These are phyloP conservation scores for Serranus cabrilla DNA, from an alignment of 2,797 vertebrate species.

Conservation along the genomic window DNA sequence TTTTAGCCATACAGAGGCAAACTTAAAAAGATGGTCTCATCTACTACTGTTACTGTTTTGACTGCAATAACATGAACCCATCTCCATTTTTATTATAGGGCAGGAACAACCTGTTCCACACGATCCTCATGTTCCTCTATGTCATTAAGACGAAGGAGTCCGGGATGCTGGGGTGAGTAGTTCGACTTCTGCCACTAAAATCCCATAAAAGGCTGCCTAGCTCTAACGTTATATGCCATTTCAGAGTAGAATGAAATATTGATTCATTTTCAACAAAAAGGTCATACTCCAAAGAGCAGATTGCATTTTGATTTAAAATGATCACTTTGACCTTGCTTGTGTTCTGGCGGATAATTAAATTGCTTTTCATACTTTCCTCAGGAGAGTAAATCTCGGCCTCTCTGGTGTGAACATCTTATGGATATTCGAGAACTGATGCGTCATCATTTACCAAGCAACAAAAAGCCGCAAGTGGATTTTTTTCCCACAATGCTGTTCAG, in stretches of 20 bases:
- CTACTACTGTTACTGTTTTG: neutral
- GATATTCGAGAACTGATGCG: slow-evolving; percentile 92
- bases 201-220: neutral
- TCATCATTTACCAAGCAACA: slow-evolving; percentile 21
- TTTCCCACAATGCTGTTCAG: neutral
- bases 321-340: slow-evolving; percentile 22
- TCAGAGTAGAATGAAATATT: slow-evolving; percentile 10
- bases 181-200: slow-evolving; percentile 18
- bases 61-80: slow-evolving; percentile 15
- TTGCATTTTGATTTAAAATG: slow-evolving; percentile 27
- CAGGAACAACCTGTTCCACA: slow-evolving; percentile 98
- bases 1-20: too few species aligned
- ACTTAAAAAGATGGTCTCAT: too few species aligned
- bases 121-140: slow-evolving; percentile 96
- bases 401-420: slow-evolving; percentile 97
- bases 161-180: slow-evolving; percentile 96
- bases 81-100: slow-evolving; percentile 84
- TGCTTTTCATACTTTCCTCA: slow-evolving; percentile 67
- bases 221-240: neutral
- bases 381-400: slow-evolving; percentile 95
- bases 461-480: slow-evolving; percentile 17
- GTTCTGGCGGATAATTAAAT: slow-evolving; percentile 4
- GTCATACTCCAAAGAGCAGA: neutral
- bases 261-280: slow-evolving; percentile 13
- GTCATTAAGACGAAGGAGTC: slow-evolving; percentile 98